A percentile compares a stretch with the other conserved stretches of the same genome.
Conservation (phyloP, 2,888 invertebrate species). For the Macropis europaea region DNA sequence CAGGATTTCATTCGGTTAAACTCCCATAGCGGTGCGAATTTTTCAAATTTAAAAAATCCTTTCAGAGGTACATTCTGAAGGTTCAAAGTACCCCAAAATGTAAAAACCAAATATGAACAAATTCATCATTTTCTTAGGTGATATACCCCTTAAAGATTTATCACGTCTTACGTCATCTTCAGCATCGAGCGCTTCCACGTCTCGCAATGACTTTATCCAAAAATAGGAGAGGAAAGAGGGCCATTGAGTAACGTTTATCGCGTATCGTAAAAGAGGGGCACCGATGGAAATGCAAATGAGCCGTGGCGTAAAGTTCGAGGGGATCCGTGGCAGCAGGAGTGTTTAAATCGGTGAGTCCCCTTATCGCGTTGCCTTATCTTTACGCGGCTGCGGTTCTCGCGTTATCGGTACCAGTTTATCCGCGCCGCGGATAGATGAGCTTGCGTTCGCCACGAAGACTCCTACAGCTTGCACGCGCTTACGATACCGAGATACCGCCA, state of each 20-base stretch:
- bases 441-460: slow-evolving; percentile 4
- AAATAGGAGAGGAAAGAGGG: neutral
- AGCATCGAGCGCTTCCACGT: no score
- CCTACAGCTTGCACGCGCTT: slow-evolving; percentile 4
- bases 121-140: no score
- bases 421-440: slow-evolving; percentile 14
- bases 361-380: slow-evolving; percentile 55
- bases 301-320: slow-evolving; percentile 35
- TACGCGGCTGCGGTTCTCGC: slow-evolving; percentile 40
- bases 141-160: no score
- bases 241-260: slow-evolving; percentile 24
- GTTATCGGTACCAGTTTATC: slow-evolving; percentile 48
- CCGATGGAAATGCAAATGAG: slow-evolving; percentile 50
- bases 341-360: slow-evolving; percentile 50
- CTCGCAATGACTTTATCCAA: neutral
- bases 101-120: no score
- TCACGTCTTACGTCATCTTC: no score
- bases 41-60: no score
- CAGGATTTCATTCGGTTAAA: no score
- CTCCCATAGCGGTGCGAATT: no score
- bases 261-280: slow-evolving; percentile 36
- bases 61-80: no score
- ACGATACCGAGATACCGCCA: neutral
- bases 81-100: no score
- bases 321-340: slow-evolving; percentile 45